Conservation (phyloP, 2,797 vertebrate species). For the Myotis planiceps region DNA sequence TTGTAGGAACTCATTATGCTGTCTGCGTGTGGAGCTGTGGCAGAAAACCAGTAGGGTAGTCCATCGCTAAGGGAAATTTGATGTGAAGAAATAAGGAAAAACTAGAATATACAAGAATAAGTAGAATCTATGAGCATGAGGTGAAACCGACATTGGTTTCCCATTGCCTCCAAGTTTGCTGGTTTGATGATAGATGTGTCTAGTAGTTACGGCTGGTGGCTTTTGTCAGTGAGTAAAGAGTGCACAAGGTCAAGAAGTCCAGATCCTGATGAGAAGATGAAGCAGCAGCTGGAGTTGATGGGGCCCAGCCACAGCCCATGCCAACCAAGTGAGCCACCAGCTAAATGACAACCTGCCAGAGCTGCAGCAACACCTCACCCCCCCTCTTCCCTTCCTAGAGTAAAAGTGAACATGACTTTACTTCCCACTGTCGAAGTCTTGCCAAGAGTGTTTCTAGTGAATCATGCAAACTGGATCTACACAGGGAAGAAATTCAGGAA, state of each 20-base stretch:
- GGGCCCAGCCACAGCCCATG: accelerated
- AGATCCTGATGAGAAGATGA: not conserved
- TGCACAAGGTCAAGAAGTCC: not conserved
- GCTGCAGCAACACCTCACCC: not conserved
- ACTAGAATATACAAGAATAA: not conserved
- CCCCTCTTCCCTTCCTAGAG: not conserved
- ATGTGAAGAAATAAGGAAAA: not conserved
- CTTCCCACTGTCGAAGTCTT: not conserved
- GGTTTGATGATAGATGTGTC: not conserved
- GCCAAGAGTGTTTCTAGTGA: not conserved
- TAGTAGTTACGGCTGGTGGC: not conserved
- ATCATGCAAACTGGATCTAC: not conserved
- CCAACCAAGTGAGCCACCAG: not conserved
- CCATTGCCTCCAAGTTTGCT: not conserved
- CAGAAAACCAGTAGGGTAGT: not conserved
- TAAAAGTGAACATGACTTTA: not conserved
- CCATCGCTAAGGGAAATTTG: not conserved
- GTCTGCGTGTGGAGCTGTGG: not conserved
- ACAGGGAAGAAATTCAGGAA: not conserved
- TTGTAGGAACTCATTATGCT: not conserved
- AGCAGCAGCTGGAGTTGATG: not conserved
- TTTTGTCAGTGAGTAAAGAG: not conserved
- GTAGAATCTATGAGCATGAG: not conserved
- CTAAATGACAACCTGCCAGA: not conserved
- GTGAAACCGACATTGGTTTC: not conserved